Evolutionary conservation across 1,140 invertebrate genomes (phyloP).

Genomic region (Camponotus floridanus): DNA sequence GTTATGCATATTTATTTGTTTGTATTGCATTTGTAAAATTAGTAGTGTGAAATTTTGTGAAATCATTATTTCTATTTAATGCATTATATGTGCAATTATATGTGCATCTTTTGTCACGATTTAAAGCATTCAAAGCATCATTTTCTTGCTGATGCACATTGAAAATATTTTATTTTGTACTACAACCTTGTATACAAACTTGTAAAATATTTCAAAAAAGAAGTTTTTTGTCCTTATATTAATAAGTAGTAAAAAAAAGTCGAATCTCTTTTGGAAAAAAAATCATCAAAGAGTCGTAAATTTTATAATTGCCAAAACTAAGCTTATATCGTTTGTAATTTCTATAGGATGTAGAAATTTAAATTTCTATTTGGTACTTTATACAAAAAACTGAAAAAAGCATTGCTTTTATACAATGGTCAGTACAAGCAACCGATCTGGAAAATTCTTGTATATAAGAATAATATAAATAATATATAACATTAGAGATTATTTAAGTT

Average conservation of each 20-base stretch:
- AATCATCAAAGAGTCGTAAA: constrained; percentile 20
- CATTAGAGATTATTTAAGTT: constrained; percentile 16
- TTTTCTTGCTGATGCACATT: constrained; percentile 42
- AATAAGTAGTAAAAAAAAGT: constrained; percentile 1
- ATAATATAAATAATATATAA: constrained; percentile 36
- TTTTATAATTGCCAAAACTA: constrained; percentile 59
- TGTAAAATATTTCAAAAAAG: constrained; percentile 31
- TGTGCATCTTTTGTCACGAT: constrained; percentile 42
- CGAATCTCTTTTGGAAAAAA: not conserved
- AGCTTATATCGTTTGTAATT: constrained; percentile 52
- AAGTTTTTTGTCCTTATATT: constrained; percentile 26
- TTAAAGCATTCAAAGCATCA: constrained; percentile 33
- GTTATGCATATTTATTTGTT: constrained; percentile 17
- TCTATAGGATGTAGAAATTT: constrained; percentile 37
- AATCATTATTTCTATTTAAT: constrained; percentile 41
- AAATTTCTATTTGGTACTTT: constrained; percentile 32
- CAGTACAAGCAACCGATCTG: constrained; percentile 44
- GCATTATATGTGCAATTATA: constrained; percentile 18
- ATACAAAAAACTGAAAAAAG: not conserved
- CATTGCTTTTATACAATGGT: constrained; percentile 31
- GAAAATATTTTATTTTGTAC: constrained; percentile 55
- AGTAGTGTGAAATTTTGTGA: constrained; percentile 37
- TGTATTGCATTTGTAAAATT: constrained; percentile 52
- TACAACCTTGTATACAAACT: constrained; percentile 21
- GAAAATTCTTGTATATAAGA: constrained; percentile 54